phyloP scores from a whole-genome alignment of 1,140 invertebrate genomes.

The Trichoplusia ni region DNA sequence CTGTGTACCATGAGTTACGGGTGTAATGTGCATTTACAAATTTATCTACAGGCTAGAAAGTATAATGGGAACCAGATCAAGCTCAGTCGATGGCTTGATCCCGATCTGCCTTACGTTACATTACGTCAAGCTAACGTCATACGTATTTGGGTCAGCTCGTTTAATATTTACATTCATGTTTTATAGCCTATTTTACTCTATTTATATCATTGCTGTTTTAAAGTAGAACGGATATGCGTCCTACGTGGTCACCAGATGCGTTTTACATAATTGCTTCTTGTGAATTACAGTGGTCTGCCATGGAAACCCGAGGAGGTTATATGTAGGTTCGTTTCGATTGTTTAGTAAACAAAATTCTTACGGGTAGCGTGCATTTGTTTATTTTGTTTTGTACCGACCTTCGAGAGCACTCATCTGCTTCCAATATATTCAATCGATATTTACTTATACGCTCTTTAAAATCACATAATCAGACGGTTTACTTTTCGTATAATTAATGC shows the following conservation, averaged over 20 bases:
- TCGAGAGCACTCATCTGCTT: background rate
- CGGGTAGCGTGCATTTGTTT: conserved; percentile 2
- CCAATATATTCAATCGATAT: background rate
- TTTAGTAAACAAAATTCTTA: conserved; percentile 13
- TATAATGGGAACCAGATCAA: conserved; percentile 49
- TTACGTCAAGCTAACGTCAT: conserved; percentile 71
- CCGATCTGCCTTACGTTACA: conserved; percentile 38
- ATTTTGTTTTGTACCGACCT: conserved; percentile 8
- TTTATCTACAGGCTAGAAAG: conserved; percentile 24
- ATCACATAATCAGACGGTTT: conserved; percentile 6
- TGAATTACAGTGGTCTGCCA: background rate
- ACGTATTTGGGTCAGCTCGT: conserved; percentile 69
- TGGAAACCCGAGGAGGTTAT: too few relatives aligned
- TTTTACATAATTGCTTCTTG: conserved; percentile 15
- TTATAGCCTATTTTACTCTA: conserved; percentile 66
- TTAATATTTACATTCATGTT: conserved; percentile 63
- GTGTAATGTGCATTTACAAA: conserved; percentile 16
- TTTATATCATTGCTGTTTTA: conserved; percentile 48
- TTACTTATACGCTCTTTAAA: background rate
- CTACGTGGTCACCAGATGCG: conserved; percentile 28
- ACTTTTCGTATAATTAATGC: too few relatives aligned
- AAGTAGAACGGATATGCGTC: conserved; percentile 40
- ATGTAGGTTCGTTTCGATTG: too few relatives aligned
- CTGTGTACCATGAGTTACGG: conserved; percentile 10
- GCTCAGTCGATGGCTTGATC: conserved; percentile 46